These are phyloP conservation scores for Ochlodes sylvanus DNA, from an alignment of 2,888 invertebrate genomes.

Conservation along the genomic window DNA sequence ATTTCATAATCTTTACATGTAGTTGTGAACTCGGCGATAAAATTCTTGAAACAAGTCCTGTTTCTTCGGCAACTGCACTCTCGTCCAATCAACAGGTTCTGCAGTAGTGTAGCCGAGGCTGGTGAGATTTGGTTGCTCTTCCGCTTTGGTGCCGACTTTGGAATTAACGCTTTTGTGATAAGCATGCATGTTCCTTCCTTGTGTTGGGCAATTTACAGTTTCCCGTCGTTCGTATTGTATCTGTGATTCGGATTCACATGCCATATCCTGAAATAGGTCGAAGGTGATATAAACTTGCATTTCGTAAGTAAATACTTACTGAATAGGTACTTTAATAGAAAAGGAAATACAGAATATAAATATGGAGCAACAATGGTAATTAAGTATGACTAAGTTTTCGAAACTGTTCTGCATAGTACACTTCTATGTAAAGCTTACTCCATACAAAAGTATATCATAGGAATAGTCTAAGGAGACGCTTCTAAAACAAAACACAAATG, in stretches of 20 bases:
- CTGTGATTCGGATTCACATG: slow-evolving; percentile 54
- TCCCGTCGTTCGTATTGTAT: slow-evolving; percentile 57
- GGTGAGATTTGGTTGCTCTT: slow-evolving; percentile 75
- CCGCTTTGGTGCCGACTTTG: slow-evolving; percentile 50
- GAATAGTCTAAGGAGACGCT: neutral
- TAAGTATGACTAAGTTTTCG: too few species aligned
- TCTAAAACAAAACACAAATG: slow-evolving; percentile 1
- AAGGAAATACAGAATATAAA: too few species aligned
- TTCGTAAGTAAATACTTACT: too few species aligned
- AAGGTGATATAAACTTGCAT: neutral
- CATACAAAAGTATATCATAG: too few species aligned
- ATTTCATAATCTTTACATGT: slow-evolving; percentile 82
- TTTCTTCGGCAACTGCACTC: slow-evolving; percentile 87
- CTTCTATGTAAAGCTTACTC: too few species aligned
- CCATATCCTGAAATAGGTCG: slow-evolving; percentile 50
- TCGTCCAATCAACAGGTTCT: slow-evolving; percentile 87
- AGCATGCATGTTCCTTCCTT: slow-evolving; percentile 33
- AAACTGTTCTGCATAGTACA: too few species aligned
- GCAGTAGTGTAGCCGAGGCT: slow-evolving; percentile 85
- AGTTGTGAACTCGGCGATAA: slow-evolving; percentile 87
- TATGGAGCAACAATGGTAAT: too few species aligned
- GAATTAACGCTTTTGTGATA: slow-evolving; percentile 47
- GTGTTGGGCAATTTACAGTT: slow-evolving; percentile 36
- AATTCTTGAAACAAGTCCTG: slow-evolving; percentile 88
- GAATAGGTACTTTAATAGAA: too few species aligned